Evolutionary conservation across 92 coral and sea anemone species (phyloP), one percentile per base, ranked within the genome.

Genomic region (Meandrina meandrites): DNA sequence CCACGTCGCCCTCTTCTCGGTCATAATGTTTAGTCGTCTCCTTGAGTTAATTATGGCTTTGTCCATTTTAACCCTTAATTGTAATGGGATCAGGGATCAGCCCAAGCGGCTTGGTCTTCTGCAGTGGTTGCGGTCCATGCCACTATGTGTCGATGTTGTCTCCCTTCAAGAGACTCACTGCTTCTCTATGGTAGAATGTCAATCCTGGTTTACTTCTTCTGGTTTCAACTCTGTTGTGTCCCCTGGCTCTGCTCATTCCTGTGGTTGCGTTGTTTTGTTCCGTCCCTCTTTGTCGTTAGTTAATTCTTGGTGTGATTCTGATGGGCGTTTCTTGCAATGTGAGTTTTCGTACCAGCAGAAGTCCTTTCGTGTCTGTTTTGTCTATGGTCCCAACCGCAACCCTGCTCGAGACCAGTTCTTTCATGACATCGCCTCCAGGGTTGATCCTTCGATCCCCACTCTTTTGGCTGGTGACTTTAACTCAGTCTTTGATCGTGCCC

Each of bases 91-190:
- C 16, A 16, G 80, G 8, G 90, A 92, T 57, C 76, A 31, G 3
- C 12, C 24, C 1, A 87, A 84, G 17, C 27, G 91, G 2, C 47
- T 53, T 11, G 62, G 82, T 28, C 19, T 90, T 5, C 12, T 92
- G 0, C 74, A 77, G 27, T 92, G 95, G 92, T 21, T 92, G 0
- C 10, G 42, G 12, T 60, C 75, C 2, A 4, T 80, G 0, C 35
- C 77, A 8, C 10, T 79, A 2, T 0, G 12, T 12, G 45, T 50
- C 1, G 85, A 79, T 17, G 24, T 92, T 1, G 45, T 92, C 5
- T 89, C 90, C 30, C 82, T 86, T 1, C 92, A 89, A 72, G 92
- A 92, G 48, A 36, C 88, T 8, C 94, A 91, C 11, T 54, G 64
- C 15, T 17, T 50, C 0, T 56, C 87, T 27, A 75, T 32, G 0